Evolutionary conservation across 2,113 vertebrate species (phyloP).

Genomic region (Tetrax tetrax): DNA sequence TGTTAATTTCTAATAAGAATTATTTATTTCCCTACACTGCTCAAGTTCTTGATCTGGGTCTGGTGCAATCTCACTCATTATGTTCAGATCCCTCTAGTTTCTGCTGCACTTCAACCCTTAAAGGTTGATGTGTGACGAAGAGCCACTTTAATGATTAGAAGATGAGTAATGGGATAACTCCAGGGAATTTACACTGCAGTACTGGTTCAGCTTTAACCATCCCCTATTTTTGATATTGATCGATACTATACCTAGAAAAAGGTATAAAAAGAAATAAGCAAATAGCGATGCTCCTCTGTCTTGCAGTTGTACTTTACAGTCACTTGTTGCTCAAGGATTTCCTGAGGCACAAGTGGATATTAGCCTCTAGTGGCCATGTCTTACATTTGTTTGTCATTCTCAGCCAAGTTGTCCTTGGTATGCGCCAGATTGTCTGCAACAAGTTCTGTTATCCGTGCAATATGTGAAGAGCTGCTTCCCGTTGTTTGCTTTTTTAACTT

Average conservation of each 20-base stretch:
- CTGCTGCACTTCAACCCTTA: background rate
- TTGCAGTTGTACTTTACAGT: background rate
- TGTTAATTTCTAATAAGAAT: background rate
- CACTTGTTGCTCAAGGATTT: background rate
- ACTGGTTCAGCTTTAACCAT: background rate
- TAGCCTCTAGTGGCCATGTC: background rate
- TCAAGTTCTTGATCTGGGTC: background rate
- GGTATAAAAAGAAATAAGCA: background rate
- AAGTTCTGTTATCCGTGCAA: background rate
- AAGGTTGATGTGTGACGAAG: background rate
- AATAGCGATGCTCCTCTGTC: background rate
- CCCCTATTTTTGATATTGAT: rapidly evolving
- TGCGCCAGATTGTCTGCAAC: background rate
- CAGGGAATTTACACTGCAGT: background rate
- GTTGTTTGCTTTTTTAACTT: background rate
- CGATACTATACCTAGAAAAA: background rate
- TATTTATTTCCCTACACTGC: background rate
- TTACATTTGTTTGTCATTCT: background rate
- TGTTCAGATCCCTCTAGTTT: background rate
- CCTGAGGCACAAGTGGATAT: rapidly evolving
- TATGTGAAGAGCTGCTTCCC: background rate
- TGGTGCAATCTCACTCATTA: background rate
- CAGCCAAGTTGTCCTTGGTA: background rate
- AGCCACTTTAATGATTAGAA: background rate
- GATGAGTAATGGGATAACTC: background rate